A percentile compares a stretch with the other conserved stretches of the same genome.
Conservation (phyloP, 53 echinoderm and acorn worm species). For the Paracentrotus lividus region DNA sequence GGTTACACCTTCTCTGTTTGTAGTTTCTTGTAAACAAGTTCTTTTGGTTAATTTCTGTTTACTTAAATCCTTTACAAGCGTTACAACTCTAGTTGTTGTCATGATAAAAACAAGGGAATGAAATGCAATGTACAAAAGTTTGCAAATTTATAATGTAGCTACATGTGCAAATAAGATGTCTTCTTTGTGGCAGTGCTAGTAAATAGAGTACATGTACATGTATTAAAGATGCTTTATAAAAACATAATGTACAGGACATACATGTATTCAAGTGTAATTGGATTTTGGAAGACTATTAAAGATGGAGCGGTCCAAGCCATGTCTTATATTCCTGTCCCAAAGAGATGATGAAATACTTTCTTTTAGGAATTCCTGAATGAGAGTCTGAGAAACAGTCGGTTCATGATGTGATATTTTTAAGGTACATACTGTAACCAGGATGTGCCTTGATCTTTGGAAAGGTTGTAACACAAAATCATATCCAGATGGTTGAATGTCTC, state of each 20-base stretch:
- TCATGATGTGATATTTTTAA: neutral
- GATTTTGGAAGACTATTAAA: no score
- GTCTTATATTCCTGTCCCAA: neutral
- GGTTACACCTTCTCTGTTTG: neutral
- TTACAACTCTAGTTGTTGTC: neutral
- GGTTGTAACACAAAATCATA: conserved; percentile 30
- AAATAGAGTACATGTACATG: neutral
- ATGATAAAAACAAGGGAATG: neutral
- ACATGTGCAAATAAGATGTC: neutral
- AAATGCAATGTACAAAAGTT: neutral
- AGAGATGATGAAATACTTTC: neutral
- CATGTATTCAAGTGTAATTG: neutral
- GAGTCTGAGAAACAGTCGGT: neutral
- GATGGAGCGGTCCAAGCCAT: no score
- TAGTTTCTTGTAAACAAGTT: neutral
- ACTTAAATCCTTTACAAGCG: neutral
- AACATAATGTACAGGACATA: neutral
- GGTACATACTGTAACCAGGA: conserved; percentile 15
- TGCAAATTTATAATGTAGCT: neutral
- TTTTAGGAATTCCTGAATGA: neutral
- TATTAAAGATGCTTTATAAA: neutral
- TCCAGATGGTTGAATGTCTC: conserved; percentile 22
- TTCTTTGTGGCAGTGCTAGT: neutral
- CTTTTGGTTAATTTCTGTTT: neutral
- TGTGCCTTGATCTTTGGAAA: conserved; percentile 26